Evolutionary conservation across 1,140 invertebrate species (phyloP), one percentile per base, ranked within the genome.

Genomic region (Apolygus lucorum): DNA sequence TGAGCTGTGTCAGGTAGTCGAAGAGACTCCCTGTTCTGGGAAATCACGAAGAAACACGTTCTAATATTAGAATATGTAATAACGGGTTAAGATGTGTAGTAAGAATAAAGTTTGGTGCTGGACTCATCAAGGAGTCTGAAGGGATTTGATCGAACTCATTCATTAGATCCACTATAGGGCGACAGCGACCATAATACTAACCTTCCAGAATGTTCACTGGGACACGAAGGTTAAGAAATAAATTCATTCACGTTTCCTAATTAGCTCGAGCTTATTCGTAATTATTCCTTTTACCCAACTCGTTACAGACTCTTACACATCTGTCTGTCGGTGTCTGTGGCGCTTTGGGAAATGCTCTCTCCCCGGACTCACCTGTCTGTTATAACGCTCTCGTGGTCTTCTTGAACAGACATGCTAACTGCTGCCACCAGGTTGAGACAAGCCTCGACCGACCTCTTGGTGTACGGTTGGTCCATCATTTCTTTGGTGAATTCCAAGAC

Each of bases 1-100:
- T 66, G 13, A 66, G 64, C 28, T 66, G 64, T n/a, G 27, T 66
- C 28, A 66, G 34, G 34, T 66, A 66, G n/a, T 66, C 64, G 34
- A 29, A 66, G 1, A 66, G n/a, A 21, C 14, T 66, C n/a, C 64
- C 29, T 21, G n/a, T 24, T 21, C 29, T 66, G 27, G 14, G 11
- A n/a, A 66, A 21, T 1, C 22, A 27, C 52, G n/a, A n/a, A n/a
- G n/a, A n/a, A n/a, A n/a, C n/a, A n/a, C n/a, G n/a, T n/a, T n/a
- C n/a, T n/a, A n/a, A n/a, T n/a, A n/a, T n/a, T n/a, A n/a, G n/a
- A n/a, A n/a, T n/a, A n/a, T n/a, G n/a, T n/a, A n/a, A n/a, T n/a
- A n/a, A n/a, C n/a, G n/a, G n/a, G n/a, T n/a, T n/a, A n/a, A n/a
- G n/a, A n/a, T n/a, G n/a, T n/a, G n/a, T n/a, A n/a, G n/a, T n/a